Conservation (phyloP, 1,140 invertebrate species). For the Macrocentrus cingulum region DNA sequence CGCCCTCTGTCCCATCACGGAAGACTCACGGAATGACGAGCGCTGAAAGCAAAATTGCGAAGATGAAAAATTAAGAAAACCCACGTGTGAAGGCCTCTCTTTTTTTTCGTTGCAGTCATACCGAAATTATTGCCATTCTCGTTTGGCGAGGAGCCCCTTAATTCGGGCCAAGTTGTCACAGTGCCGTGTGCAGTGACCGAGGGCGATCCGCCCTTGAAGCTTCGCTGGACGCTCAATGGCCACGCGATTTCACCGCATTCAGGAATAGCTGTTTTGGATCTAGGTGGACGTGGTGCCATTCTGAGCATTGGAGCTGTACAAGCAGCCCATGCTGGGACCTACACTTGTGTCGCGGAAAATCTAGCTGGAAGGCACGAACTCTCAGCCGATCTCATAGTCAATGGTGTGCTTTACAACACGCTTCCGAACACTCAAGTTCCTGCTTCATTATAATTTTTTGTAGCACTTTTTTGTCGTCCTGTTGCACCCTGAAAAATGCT, state of each 20-base stretch:
- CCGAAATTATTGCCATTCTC: conserved; percentile 65
- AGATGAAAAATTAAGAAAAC: neutral
- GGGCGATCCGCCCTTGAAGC: conserved; percentile 63
- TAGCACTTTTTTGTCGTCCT: neutral
- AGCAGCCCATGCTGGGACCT: conserved; percentile 74
- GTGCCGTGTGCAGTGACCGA: conserved; percentile 59
- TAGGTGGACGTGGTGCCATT: conserved; percentile 70
- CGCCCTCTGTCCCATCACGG: conserved; percentile 50
- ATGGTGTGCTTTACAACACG: conserved; percentile 61
- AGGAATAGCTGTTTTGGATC: conserved; percentile 66
- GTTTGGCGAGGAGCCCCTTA: conserved; percentile 61
- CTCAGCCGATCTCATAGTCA: conserved; percentile 68
- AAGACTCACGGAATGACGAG: neutral
- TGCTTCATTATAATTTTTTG: neutral
- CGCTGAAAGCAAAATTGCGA: neutral
- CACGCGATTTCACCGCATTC: conserved; percentile 62
- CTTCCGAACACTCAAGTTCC: conserved; percentile 3
- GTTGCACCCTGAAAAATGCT: neutral
- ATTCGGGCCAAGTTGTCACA: conserved; percentile 58
- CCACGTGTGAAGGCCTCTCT: neutral
- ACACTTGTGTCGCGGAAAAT: conserved; percentile 80
- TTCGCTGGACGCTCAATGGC: conserved; percentile 65
- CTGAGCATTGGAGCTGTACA: conserved; percentile 73
- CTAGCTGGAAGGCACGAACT: conserved; percentile 67
- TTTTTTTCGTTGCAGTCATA: conserved; percentile 61